phyloP scores from a whole-genome alignment of 2,888 invertebrate species.

The Limnephilus rhombicus region DNA sequence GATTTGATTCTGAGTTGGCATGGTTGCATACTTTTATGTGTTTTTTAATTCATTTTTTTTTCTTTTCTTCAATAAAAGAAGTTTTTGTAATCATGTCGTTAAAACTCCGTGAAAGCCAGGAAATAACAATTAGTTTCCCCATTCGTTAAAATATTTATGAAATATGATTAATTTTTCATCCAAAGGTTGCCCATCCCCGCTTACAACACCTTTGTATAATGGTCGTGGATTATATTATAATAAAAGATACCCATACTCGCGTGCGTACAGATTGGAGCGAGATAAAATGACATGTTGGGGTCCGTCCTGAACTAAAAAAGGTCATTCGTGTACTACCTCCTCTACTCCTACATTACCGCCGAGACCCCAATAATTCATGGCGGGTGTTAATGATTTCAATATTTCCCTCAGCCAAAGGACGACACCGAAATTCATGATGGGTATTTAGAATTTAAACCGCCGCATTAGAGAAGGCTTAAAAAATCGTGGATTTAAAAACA shows the following conservation, averaged over 20 bases:
- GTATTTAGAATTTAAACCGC: conserved; percentile 57
- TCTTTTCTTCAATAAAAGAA: too few relatives aligned
- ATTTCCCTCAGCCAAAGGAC: conserved; percentile 58
- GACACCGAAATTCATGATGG: conserved; percentile 54
- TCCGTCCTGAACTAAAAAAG: conserved; percentile 63
- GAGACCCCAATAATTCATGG: conserved; percentile 63
- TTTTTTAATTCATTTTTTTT: too few relatives aligned
- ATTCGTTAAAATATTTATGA: background rate
- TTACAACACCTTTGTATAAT: conserved; percentile 55
- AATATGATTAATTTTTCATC: background rate
- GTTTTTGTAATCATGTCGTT: too few relatives aligned
- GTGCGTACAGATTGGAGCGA: conserved; percentile 62
- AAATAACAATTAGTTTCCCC: too few relatives aligned
- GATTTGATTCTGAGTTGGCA: too few relatives aligned
- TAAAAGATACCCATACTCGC: conserved; percentile 63
- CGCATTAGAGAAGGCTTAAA: conserved; percentile 41
- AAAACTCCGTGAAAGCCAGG: too few relatives aligned
- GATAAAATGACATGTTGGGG: conserved; percentile 61
- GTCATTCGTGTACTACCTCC: conserved; percentile 56
- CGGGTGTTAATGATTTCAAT: conserved; percentile 64
- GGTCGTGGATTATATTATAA: conserved; percentile 64
- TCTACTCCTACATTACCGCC: conserved; percentile 57
- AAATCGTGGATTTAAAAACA: conserved; percentile 18
- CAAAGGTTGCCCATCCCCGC: conserved; percentile 36
- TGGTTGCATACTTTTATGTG: too few relatives aligned